Evolutionary conservation across 1,140 invertebrate genomes (phyloP), one percentile per base, ranked within the genome.

Genomic region (Pygmarrhopalites habei): DNA sequence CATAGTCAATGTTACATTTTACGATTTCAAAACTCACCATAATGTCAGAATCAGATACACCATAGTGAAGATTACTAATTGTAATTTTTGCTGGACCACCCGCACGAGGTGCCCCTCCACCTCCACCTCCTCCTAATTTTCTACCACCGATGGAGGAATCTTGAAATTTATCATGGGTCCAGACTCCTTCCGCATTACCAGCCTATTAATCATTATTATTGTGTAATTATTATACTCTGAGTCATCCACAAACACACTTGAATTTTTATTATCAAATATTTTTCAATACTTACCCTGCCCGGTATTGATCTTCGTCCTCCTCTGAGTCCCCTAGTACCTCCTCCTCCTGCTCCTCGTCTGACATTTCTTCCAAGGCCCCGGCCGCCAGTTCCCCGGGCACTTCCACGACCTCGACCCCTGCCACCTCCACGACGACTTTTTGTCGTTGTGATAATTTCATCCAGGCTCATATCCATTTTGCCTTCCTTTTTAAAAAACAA

Each of bases 101-200:
- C 4, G 58, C 57, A 3, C 26, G 2, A 1, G 23, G 32, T n/a
- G 26, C 64, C 30, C 25, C 49, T 15, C 58, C 49, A 41, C 41
- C 41, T 49, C 51, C 32, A 28, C 35, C 47, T n/a, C 26, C 44
- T 2, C 5, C 15, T 5, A 32, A 44, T 51, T 56, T 57, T 39
- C 59, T 59, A 52, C 65, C 63, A 52, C 62, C 65, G 17, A 66
- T 41, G 7, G 46, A 41, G 15, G n/a, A 29, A 25, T 70, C 69
- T 63, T 68, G 60, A 64, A 68, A 71, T 52, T 71, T 71, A 49
- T 71, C 69, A 55, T 71, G 69, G 14, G 66, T 52, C 69, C 69
- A 71, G 28, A 68, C 64, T 23, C 66, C 69, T 49, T 68, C 69
- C 43, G 69, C 60, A 44, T 64, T 64, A 21, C 55, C 44, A 46